phyloP scores from a whole-genome alignment of 2,888 invertebrate species.

The Tachystola acroxantha region DNA sequence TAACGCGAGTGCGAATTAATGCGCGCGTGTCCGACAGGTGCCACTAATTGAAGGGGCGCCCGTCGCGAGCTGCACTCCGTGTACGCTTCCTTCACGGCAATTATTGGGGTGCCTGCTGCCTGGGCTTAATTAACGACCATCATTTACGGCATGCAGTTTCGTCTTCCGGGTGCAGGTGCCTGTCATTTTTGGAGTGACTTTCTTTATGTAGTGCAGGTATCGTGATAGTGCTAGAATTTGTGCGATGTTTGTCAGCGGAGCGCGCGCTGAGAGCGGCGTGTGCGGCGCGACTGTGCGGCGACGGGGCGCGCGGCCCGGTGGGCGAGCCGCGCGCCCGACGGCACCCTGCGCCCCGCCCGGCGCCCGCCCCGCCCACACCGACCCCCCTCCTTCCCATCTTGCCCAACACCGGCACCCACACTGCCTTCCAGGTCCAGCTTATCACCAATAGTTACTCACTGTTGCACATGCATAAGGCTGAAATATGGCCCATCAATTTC shows the following conservation, averaged over 20 bases:
- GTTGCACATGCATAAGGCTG: background rate
- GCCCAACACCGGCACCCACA: conserved; percentile 54
- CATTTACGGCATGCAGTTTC: conserved; percentile 51
- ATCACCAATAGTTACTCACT: background rate
- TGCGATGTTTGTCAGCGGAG: conserved; percentile 30
- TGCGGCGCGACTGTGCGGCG: conserved; percentile 59
- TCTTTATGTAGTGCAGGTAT: no score
- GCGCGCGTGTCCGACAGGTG: conserved; percentile 68
- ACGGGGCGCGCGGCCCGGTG: conserved; percentile 36
- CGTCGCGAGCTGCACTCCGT: conserved; percentile 47
- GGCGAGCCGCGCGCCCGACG: conserved; percentile 48
- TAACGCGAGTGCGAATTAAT: conserved; percentile 69
- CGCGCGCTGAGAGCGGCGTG: conserved; percentile 54
- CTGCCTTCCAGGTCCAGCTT: conserved; percentile 11
- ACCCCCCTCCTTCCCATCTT: conserved; percentile 33
- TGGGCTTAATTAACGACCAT: conserved; percentile 50
- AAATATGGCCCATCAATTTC: no score
- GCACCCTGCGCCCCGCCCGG: conserved; percentile 68
- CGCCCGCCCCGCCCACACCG: conserved; percentile 53
- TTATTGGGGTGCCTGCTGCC: conserved; percentile 64
- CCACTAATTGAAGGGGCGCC: conserved; percentile 64
- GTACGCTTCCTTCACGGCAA: conserved; percentile 67
- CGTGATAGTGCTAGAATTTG: conserved; percentile 12
- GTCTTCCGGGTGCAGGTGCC: conserved; percentile 42
- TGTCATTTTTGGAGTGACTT: conserved; percentile 16